These are phyloP conservation scores for Branchinecta lindahli DNA, from an alignment of 1,140 invertebrate genomes.

Conservation along the genomic window DNA sequence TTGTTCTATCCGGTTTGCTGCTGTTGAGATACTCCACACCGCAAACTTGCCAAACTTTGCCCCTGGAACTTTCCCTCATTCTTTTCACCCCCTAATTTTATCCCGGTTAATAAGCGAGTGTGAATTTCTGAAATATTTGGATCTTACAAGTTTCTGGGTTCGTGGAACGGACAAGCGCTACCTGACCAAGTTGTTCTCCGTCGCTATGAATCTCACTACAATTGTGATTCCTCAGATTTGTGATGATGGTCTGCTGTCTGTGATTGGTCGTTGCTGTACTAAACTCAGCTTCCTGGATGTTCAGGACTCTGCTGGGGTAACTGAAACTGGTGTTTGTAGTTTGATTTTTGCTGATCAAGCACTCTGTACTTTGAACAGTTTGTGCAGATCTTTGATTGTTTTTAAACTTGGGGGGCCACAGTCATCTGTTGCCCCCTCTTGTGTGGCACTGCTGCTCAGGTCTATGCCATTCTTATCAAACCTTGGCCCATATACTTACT, in stretches of 20 bases:
- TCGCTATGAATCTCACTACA: background rate
- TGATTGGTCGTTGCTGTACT: background rate
- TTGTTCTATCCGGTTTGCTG: background rate
- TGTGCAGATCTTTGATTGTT: background rate
- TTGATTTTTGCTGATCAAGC: background rate
- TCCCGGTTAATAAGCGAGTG: background rate
- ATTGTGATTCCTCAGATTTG: slow-evolving; percentile 6
- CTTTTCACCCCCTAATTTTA: background rate
- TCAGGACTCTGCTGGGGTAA: background rate
- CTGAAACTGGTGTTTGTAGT: background rate
- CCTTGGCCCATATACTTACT: background rate
- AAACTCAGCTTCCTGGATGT: background rate
- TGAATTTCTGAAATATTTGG: background rate
- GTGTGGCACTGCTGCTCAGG: background rate
- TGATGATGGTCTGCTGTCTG: background rate
- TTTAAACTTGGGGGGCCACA: background rate
- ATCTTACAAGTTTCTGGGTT: background rate
- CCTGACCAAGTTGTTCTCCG: background rate
- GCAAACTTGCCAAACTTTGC: background rate
- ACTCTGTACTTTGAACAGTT: background rate
- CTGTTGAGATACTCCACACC: background rate
- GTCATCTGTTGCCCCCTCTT: background rate
- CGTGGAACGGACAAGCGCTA: background rate
- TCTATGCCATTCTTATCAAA: background rate
- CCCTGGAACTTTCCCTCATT: background rate